Conservation (phyloP, 2,797 vertebrate genomes). For the Mallotus villosus region DNA sequence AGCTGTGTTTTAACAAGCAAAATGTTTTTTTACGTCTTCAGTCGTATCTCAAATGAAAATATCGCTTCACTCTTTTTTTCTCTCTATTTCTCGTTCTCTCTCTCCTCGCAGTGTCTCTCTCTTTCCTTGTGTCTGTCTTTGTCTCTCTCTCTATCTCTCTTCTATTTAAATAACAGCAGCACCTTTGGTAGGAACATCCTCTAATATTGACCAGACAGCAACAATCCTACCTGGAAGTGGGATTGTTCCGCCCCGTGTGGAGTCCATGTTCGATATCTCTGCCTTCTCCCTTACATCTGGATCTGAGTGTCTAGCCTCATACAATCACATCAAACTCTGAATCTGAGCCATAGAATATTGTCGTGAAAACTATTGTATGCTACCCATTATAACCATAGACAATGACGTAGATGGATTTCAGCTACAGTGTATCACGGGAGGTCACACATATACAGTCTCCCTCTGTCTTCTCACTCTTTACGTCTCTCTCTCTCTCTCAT, state of each 20-base stretch:
- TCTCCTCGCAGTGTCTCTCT: slow-evolving; percentile 34
- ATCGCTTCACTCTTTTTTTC: slow-evolving; percentile 13
- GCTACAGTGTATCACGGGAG: too few species aligned
- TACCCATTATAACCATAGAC: too few species aligned
- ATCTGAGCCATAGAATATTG: too few species aligned
- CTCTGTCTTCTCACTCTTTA: background rate
- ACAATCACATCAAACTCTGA: too few species aligned
- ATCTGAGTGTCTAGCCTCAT: too few species aligned
- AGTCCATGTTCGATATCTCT: too few species aligned
- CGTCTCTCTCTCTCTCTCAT: background rate
- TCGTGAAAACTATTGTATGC: too few species aligned
- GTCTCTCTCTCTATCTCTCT: slow-evolving; percentile 18
- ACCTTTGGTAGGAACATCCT: slow-evolving; percentile 34
- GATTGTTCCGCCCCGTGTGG: slow-evolving; percentile 23
- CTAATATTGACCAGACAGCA: slow-evolving; percentile 43
- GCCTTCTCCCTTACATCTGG: too few species aligned
- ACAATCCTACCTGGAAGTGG: slow-evolving; percentile 46
- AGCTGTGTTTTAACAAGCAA: slow-evolving; percentile 22
- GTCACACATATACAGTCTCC: too few species aligned
- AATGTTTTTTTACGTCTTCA: slow-evolving; percentile 21
- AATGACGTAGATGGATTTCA: too few species aligned
- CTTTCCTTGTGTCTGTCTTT: slow-evolving; percentile 3
- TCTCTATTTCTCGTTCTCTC: slow-evolving; percentile 19
- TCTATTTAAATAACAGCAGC: slow-evolving; percentile 7
- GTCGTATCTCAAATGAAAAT: slow-evolving; percentile 19